Percentiles rank a stretch among this genome's conserved stretches.
These are phyloP conservation scores for Aurelia aurita DNA, from an alignment of 30 jellyfish, hydroid and myxozoan genomes.

Conservation along the genomic window DNA sequence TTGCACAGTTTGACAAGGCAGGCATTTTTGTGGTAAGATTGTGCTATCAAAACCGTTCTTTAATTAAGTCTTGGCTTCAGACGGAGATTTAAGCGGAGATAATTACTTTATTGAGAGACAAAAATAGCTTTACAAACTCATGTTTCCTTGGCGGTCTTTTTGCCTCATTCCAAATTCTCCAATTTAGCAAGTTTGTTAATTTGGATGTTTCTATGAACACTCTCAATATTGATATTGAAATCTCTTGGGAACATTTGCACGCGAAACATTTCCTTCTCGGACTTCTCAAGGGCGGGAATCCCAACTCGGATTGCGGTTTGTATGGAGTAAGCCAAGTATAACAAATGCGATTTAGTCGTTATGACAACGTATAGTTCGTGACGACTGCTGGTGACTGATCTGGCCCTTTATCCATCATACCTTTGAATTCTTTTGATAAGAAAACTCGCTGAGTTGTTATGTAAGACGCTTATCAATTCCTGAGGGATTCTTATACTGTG, in stretches of 20 bases:
- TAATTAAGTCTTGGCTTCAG: slow-evolving; percentile 10
- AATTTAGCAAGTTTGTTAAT: slow-evolving; percentile 7
- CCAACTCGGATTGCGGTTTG: slow-evolving; percentile 44
- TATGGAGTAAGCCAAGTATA: slow-evolving; percentile 52
- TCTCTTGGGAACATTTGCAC: too few species aligned
- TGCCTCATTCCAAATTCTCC: too few species aligned
- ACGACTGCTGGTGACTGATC: slow-evolving; percentile 77
- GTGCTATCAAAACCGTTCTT: not conserved
- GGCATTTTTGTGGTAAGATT: not conserved
- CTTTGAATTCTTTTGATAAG: slow-evolving; percentile 49
- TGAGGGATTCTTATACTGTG: slow-evolving; percentile 45
- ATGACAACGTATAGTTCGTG: slow-evolving; percentile 60
- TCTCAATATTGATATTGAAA: too few species aligned
- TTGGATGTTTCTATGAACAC: not conserved
- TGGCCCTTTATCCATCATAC: slow-evolving; percentile 44
- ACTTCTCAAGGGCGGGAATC: slow-evolving; percentile 41
- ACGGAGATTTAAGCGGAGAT: not conserved
- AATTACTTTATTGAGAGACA: not conserved
- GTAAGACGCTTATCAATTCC: slow-evolving; percentile 55
- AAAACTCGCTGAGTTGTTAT: slow-evolving; percentile 68
- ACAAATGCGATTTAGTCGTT: slow-evolving; percentile 70
- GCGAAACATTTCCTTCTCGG: slow-evolving; percentile 9
- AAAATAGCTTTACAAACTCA: too few species aligned
- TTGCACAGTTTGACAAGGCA: slow-evolving; percentile 2
- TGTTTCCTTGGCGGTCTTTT: too few species aligned